phyloP scores from a whole-genome alignment of 64 coral and sea anemone genomes.

The Acropora yongei region DNA sequence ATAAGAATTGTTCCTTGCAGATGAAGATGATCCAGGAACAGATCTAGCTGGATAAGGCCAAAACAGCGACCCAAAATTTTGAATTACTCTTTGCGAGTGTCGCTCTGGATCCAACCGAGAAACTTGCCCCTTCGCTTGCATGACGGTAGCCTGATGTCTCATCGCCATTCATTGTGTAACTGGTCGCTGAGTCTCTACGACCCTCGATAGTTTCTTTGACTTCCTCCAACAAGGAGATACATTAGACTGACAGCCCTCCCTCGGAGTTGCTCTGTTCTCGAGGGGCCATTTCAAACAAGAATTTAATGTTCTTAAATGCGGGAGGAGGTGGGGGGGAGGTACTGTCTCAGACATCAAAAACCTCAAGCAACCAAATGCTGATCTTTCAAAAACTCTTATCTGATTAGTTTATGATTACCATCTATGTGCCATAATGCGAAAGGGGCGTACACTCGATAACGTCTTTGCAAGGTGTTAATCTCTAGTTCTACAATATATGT shows the following conservation, averaged over 20 bases:
- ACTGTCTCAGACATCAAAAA: too few relatives aligned
- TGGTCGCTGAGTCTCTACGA: background rate
- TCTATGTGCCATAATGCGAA: too few relatives aligned
- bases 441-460: too few relatives aligned
- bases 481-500: too few relatives aligned
- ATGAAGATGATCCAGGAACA: background rate
- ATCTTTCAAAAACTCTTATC: too few relatives aligned
- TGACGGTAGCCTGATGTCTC: background rate
- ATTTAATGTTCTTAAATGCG: background rate
- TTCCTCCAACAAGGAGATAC: constrained; percentile 4
- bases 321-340: too few relatives aligned
- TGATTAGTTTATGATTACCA: too few relatives aligned
- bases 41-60: background rate
- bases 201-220: constrained; percentile 6
- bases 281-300: background rate
- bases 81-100: background rate
- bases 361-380: too few relatives aligned
- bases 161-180: background rate
- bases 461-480: too few relatives aligned
- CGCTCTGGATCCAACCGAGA: background rate
- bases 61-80: background rate
- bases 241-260: background rate
- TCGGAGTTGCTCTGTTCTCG: background rate
- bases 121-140: background rate
- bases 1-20: background rate